Evolutionary conservation across 2,113 vertebrate species (phyloP).

Genomic region (Prunella fulvescens): DNA sequence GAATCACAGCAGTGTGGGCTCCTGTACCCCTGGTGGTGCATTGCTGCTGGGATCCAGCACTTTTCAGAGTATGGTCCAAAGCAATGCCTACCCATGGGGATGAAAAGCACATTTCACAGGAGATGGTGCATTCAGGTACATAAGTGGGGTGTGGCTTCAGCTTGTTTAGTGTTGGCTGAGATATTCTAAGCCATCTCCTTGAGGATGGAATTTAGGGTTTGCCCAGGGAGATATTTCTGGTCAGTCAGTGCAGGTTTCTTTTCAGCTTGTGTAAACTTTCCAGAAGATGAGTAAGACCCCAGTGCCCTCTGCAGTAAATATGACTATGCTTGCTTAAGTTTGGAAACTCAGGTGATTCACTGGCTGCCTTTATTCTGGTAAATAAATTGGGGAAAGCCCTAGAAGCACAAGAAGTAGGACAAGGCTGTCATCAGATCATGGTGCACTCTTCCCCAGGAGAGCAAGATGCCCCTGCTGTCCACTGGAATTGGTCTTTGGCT

Average conservation of each 20-base stretch:
- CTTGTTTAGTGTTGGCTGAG: background rate
- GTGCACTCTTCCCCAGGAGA: background rate
- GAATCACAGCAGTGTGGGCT: rapidly evolving
- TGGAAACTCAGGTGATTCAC: background rate
- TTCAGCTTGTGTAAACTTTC: background rate
- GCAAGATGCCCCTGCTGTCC: background rate
- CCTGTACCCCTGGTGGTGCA: rapidly evolving
- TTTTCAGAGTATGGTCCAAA: background rate
- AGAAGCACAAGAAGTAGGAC: background rate
- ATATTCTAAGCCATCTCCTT: background rate
- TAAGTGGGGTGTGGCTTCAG: background rate
- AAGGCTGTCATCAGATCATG: background rate
- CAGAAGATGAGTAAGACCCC: background rate
- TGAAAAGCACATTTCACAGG: background rate
- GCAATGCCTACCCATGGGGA: rapidly evolving
- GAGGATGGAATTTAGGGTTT: background rate
- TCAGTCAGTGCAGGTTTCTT: background rate
- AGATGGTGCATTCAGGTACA: background rate
- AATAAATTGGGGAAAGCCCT: background rate
- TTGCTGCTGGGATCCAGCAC: rapidly evolving
- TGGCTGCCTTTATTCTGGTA: background rate
- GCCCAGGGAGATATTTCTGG: background rate
- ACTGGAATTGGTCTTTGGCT: rapidly evolving
- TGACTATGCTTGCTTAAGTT: background rate
- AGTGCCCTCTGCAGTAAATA: background rate